A percentile compares a stretch with the other conserved stretches of the same genome.
These are phyloP conservation scores for Invenusta paracnida DNA, from an alignment of 2,888 invertebrate genomes.

Conservation along the genomic window DNA sequence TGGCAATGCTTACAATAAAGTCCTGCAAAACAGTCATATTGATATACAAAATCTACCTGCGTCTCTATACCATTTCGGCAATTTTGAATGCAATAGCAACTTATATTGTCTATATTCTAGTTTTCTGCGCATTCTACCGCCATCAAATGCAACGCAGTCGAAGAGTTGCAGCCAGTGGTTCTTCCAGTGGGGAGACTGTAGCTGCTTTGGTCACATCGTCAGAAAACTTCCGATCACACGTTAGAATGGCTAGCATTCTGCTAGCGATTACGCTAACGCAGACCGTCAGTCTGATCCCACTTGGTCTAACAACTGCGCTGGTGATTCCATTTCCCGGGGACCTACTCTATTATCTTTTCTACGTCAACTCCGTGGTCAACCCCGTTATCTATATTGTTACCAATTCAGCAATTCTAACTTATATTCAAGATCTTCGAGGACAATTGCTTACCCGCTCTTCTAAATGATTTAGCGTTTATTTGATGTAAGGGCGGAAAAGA, in stretches of 20 bases:
- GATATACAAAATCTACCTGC: no score
- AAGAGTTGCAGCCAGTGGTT: not conserved
- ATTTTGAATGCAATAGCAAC: no score
- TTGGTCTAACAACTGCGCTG: not conserved
- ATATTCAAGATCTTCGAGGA: not conserved
- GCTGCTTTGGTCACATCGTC: not conserved
- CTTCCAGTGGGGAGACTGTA: not conserved
- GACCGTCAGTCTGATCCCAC: not conserved
- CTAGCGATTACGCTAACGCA: not conserved
- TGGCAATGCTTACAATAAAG: not conserved
- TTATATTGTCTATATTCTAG: not conserved
- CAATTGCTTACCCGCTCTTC: no score
- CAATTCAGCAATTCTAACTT: not conserved
- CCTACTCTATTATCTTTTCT: not conserved
- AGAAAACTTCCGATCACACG: not conserved
- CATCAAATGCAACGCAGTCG: not conserved
- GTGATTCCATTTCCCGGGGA: not conserved
- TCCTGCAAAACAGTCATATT: no score
- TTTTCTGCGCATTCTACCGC: not conserved
- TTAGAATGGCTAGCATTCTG: not conserved
- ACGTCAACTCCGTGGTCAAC: not conserved
- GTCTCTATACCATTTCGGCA: no score
- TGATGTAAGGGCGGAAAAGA: no score
- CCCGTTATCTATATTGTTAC: not conserved
- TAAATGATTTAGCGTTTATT: no score